Evolutionary conservation across 2,888 invertebrate species (phyloP).

Genomic region (Bellardia pandia): DNA sequence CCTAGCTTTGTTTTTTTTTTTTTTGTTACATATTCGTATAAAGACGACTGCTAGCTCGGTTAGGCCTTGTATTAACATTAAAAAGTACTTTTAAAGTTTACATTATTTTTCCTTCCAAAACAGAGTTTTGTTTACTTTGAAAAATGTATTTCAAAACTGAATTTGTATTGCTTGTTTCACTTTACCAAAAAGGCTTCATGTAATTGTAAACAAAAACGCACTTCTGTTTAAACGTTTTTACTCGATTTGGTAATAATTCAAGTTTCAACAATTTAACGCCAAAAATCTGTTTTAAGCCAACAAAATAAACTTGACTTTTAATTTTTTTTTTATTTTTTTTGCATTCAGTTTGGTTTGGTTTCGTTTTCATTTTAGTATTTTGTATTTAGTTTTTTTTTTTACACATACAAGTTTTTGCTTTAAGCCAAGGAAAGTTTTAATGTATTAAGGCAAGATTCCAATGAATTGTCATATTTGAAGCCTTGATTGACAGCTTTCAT

Average conservation of each 20-base stretch:
- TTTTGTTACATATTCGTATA: too few species aligned
- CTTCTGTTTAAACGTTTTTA: constrained; percentile 2
- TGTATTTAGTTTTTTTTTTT: not conserved
- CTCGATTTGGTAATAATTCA: constrained; percentile 57
- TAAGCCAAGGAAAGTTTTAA: constrained; percentile 71
- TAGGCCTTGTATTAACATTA: not conserved
- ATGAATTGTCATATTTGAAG: constrained; percentile 73
- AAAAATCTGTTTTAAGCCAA: constrained; percentile 30
- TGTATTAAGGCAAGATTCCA: constrained; percentile 65
- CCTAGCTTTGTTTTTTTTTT: too few species aligned
- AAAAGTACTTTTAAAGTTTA: not conserved
- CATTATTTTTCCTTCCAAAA: not conserved
- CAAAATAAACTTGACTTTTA: constrained; percentile 64
- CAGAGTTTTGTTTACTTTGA: not conserved
- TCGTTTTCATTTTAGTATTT: constrained; percentile 56
- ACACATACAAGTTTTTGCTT: constrained; percentile 46
- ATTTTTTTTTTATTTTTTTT: constrained; percentile 18
- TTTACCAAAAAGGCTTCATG: not conserved
- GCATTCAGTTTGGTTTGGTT: constrained; percentile 47
- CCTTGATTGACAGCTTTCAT: constrained; percentile 82
- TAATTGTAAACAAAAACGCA: not conserved
- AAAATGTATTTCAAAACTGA: not conserved
- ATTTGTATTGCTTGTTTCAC: constrained; percentile 15
- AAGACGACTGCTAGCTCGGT: too few species aligned
- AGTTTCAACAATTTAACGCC: constrained; percentile 23